Evolutionary conservation across 2,888 invertebrate species (phyloP), one percentile per base, ranked within the genome.

Genomic region (Erannis defoliaria): DNA sequence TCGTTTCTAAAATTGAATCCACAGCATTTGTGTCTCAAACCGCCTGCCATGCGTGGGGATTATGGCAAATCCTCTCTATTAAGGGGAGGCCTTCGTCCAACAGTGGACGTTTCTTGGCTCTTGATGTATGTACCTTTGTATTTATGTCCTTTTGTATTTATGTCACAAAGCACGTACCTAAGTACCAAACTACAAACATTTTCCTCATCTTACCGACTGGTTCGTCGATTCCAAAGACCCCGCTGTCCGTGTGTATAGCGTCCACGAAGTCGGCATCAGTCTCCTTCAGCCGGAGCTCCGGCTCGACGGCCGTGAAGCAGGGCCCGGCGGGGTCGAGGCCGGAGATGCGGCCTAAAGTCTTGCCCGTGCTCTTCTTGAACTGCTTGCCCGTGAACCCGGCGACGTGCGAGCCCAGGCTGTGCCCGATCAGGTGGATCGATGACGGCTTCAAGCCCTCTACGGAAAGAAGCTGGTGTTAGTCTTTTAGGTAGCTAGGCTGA

Each of bases 251-350:
- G 53, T 93, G 92, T 0, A 88, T 84, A 0, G 82, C 86, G 45
- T 89, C 89, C 0, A 92, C 90, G 43, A 81, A 91, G 0, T 68
- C 71, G 0, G 90, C 93, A 46, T 92, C 91, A 0, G 80, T 69
- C 0, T 64, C 42, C 49, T 81, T 74, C 5, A 93, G 74, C 40
- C 86, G 62, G 4, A 85, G 37, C 0, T 75, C 73, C 0, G 71
- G 62, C 0, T 82, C 78, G 0, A 90, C 72, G 29, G 84, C 65
- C 26, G 80, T 79, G 81, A 90, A 93, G 81, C 92, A 92, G 0
- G 92, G 92, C 0, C 92, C 92, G 0, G 92, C 92, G 0, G 92
- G 92, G 74, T 93, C 92, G 63, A 93, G 70, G 0, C 84, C 86
- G 4, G 89, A 74, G 51, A 92, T 86, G 49, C 90, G 78, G 19